A percentile compares a stretch with the other conserved stretches of the same genome.
Evolutionary conservation across 2,888 invertebrate species (phyloP).

Genomic region (Pardosa pseudoannulata): DNA sequence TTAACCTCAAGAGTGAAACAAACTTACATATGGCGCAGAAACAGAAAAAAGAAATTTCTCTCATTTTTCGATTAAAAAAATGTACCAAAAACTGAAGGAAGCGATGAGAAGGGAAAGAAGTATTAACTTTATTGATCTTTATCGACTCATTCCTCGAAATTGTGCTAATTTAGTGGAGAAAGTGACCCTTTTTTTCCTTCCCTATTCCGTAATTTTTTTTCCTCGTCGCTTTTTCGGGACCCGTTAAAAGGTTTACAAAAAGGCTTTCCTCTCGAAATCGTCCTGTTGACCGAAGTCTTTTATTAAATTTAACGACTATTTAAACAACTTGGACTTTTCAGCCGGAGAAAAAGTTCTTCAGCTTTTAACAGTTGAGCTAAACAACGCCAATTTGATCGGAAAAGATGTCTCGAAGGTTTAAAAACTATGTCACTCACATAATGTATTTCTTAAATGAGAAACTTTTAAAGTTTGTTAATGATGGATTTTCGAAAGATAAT

Average conservation of each 20-base stretch:
- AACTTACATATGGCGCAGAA: background rate
- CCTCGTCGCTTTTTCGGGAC: background rate
- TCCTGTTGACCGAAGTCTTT: background rate
- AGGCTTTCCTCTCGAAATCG: background rate
- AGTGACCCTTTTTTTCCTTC: background rate
- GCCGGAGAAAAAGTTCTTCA: too few species aligned
- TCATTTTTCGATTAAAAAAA: background rate
- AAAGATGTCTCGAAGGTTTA: too few species aligned
- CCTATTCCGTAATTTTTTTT: background rate
- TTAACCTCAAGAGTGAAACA: background rate
- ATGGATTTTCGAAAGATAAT: too few species aligned
- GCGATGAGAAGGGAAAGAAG: background rate
- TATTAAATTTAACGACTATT: too few species aligned
- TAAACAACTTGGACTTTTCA: too few species aligned
- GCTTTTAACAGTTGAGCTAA: too few species aligned
- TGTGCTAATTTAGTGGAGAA: background rate
- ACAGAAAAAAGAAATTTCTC: background rate
- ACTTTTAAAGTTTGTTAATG: too few species aligned
- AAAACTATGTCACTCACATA: too few species aligned
- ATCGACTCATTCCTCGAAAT: background rate
- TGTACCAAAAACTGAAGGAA: background rate
- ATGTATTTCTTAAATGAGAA: too few species aligned
- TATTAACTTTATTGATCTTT: slow-evolving; percentile 5
- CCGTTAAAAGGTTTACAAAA: background rate
- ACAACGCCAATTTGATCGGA: too few species aligned